A percentile compares a stretch with the other conserved stretches of the same genome.
Evolutionary conservation across 2,797 vertebrate genomes (phyloP).

Genomic region (Sebastes taczanowskii): DNA sequence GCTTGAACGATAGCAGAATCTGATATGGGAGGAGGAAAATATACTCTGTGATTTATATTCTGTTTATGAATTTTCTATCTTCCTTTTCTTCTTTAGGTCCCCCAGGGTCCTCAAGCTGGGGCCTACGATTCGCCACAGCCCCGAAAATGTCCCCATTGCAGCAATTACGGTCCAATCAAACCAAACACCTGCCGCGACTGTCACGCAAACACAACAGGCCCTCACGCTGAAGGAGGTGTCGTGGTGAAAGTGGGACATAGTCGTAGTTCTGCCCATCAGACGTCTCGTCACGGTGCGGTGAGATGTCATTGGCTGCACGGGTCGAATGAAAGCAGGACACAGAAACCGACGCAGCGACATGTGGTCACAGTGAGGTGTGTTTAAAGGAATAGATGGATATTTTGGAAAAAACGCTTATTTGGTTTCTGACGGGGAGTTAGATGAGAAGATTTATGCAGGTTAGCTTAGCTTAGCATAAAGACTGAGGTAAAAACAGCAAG

Average conservation of each 20-base stretch:
- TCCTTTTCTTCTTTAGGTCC: conserved; percentile 42
- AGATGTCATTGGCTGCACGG: conserved; percentile 87
- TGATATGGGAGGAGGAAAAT: not conserved
- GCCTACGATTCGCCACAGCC: conserved; percentile 58
- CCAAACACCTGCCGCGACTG: conserved; percentile 56
- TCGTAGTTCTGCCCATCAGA: conserved; percentile 76
- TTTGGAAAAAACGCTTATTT: not conserved
- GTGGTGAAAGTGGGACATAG: conserved; percentile 64
- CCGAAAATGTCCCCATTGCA: conserved; percentile 69
- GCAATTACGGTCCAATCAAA: conserved; percentile 57
- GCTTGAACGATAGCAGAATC: not conserved
- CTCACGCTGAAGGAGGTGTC: conserved; percentile 51
- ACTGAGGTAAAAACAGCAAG: not conserved
- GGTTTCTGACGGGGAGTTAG: fast-evolving
- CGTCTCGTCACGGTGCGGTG: conserved; percentile 70
- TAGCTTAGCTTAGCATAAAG: not conserved
- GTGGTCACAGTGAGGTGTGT: conserved; percentile 90
- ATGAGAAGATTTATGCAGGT: not conserved
- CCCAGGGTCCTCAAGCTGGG: conserved; percentile 46
- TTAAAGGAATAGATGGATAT: not conserved
- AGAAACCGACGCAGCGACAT: conserved; percentile 85
- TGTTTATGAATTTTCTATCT: not conserved
- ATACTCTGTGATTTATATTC: not conserved
- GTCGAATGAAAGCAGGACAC: conserved; percentile 79
- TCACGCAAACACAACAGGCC: conserved; percentile 44